Conservation (phyloP, 2,797 vertebrate species). For the Triplophysa bombifrons region DNA sequence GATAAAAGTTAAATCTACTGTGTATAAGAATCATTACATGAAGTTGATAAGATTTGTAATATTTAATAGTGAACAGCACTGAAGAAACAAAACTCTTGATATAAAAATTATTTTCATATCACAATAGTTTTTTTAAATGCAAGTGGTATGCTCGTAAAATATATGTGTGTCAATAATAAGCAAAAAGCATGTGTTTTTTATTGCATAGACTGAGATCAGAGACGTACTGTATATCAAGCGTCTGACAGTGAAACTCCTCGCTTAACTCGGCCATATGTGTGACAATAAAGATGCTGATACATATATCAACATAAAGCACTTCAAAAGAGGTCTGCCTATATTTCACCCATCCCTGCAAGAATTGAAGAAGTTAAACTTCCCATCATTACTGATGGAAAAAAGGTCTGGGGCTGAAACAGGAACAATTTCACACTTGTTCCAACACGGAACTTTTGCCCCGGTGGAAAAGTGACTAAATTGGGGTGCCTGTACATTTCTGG, state of each 20-base stretch:
- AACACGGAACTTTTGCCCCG: slow-evolving; percentile 39
- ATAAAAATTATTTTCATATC: slow-evolving; percentile 9
- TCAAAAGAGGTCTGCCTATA: slow-evolving; percentile 18
- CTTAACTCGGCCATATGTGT: slow-evolving; percentile 30
- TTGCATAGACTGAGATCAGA: slow-evolving; percentile 19
- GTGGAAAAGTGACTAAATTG: slow-evolving; percentile 63
- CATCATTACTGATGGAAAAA: slow-evolving; percentile 22
- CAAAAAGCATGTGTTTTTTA: slow-evolving; percentile 2
- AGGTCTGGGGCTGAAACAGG: neutral
- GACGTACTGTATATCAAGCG: slow-evolving; percentile 32
- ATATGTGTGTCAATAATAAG: slow-evolving; percentile 10
- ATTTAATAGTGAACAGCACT: neutral
- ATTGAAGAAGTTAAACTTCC: slow-evolving; percentile 13
- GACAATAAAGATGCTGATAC: slow-evolving; percentile 22
- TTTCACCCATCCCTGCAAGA: slow-evolving; percentile 9
- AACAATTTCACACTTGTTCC: slow-evolving; percentile 39
- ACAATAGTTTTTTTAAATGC: neutral
- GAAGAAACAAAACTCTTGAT: neutral
- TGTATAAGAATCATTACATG: too few species aligned
- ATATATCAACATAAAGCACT: slow-evolving; percentile 29
- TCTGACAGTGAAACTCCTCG: slow-evolving; percentile 23
- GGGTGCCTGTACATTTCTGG: slow-evolving; percentile 56
- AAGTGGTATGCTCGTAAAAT: slow-evolving; percentile 2
- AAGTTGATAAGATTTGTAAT: too few species aligned
- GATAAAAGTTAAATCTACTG: too few species aligned